A percentile compares a stretch with the other conserved stretches of the same genome.
These are phyloP conservation scores for Lepidocolaptes lacrymiger DNA, from an alignment of 2,797 vertebrate species.

Conservation along the genomic window DNA sequence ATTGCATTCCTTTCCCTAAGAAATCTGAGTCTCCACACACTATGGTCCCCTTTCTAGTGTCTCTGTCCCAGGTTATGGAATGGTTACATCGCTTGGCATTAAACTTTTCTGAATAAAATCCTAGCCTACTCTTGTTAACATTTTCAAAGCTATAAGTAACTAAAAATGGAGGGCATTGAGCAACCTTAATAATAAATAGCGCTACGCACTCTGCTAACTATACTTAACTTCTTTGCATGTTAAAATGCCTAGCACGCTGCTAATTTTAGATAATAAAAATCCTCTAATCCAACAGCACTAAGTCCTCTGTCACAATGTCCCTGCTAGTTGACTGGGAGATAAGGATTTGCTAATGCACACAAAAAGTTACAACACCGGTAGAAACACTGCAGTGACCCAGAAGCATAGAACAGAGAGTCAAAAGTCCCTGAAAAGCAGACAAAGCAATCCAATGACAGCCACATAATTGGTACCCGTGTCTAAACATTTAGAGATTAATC, in stretches of 20 bases:
- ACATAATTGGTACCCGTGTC: background rate
- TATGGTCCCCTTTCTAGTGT: background rate
- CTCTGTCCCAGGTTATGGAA: background rate
- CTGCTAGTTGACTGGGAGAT: slow-evolving; percentile 11
- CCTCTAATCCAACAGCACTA: slow-evolving; percentile 33
- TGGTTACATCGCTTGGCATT: background rate
- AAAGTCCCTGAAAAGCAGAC: slow-evolving; percentile 62
- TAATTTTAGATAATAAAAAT: slow-evolving; percentile 60
- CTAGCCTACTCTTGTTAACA: background rate
- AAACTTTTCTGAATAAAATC: background rate
- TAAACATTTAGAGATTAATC: background rate
- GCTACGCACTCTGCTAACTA: background rate
- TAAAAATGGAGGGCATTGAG: slow-evolving; percentile 15
- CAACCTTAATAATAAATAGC: slow-evolving; percentile 2
- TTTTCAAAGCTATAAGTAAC: background rate
- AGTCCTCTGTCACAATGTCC: slow-evolving; percentile 51
- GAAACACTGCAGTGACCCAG: slow-evolving; percentile 25
- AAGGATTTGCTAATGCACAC: slow-evolving; percentile 63
- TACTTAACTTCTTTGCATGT: slow-evolving; percentile 32
- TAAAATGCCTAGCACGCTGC: slow-evolving; percentile 40
- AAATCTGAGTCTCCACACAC: background rate
- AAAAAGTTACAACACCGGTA: slow-evolving; percentile 57
- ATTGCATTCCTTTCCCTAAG: background rate
- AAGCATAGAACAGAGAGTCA: slow-evolving; percentile 5
- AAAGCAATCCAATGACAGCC: background rate